Evolutionary conservation across 2,797 vertebrate genomes (phyloP), one percentile per base, ranked within the genome.

Genomic region (Agapornis canus): DNA sequence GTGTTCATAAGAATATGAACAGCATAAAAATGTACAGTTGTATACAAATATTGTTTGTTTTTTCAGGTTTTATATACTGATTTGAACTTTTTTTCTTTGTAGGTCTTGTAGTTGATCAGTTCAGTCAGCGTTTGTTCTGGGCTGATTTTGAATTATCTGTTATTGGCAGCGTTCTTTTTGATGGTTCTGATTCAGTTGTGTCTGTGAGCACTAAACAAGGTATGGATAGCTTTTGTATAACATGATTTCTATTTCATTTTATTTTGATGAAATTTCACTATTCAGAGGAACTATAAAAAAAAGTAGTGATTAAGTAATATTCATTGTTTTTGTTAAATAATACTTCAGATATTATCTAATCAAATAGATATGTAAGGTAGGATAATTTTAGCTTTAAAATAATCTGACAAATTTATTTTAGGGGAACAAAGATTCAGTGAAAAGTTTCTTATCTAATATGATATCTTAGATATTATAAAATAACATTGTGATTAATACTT

Each of bases 81-180:
- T 89, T 61, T 93, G 54, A 32, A 68, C 54, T 35, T 92, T 35
- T 89, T 75, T 95, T 61, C 71, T 96, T 95, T 94, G 17, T 95
- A 99, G 99, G 99, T 87, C 98, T 99, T 70, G 98, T 99, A 19
- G 98, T 99, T 95, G 99, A 99, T 98, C 99, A 98, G 89, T 99
- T 99, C 94, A 98, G 98, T 95, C 99, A 99, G 59, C 99, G 99
- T 68, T 97, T 99, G 90, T 99, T 99, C 95, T 99, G 99, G 99
- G 99, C 99, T 68, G 99, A 99, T 96, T 98, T 99, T 61, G 99
- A 99, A 95, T 98, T 99, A 32, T 99, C 99, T 10, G 93, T 99
- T 57, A 99, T 99, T 91, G 99, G 99, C 59, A 99, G 99, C 35
- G 98, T 99, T 96, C 98, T 98, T 73, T 98, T 99, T 60, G 99